Conservation (phyloP, 2,888 invertebrate species). For the Latrodectus hesperus region DNA sequence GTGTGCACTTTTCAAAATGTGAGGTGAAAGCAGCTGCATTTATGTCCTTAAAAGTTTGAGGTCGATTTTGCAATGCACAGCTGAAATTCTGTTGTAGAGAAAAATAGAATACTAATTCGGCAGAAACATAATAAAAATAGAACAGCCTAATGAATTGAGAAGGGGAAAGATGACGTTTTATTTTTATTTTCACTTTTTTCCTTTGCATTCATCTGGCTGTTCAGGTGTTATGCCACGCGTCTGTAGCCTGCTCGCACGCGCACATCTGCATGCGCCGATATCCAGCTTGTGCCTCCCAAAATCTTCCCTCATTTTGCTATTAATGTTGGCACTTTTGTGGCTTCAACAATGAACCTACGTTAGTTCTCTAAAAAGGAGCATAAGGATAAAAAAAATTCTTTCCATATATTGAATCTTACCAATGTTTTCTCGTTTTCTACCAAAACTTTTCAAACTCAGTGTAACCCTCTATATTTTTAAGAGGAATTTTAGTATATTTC, state of each 20-base stretch:
- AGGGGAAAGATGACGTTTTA: slow-evolving; percentile 29
- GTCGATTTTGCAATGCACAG: slow-evolving; percentile 2
- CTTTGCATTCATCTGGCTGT: slow-evolving; percentile 27
- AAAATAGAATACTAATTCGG: slow-evolving; percentile 9
- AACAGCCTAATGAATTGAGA: slow-evolving; percentile 11
- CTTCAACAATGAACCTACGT: slow-evolving; percentile 8
- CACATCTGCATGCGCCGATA: slow-evolving; percentile 49
- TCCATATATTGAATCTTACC: not conserved
- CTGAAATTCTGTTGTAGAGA: slow-evolving; percentile 25
- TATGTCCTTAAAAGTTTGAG: not conserved
- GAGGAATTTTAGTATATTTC: too few species aligned
- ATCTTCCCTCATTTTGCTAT: slow-evolving; percentile 1
- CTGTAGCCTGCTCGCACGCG: slow-evolving; percentile 32
- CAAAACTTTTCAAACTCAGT: too few species aligned
- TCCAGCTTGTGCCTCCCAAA: not conserved
- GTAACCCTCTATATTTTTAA: too few species aligned
- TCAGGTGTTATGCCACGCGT: slow-evolving; percentile 61
- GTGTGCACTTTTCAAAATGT: too few species aligned
- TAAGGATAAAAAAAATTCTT: not conserved
- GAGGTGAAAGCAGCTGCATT: slow-evolving; percentile 4
- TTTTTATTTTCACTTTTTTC: slow-evolving; percentile 39
- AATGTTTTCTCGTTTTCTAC: not conserved
- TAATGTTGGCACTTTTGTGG: slow-evolving; percentile 17
- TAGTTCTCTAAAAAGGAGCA: not conserved
- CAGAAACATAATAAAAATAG: slow-evolving; percentile 7